Evolutionary conservation across 2,888 invertebrate species (phyloP), one percentile per base, ranked within the genome.

Genomic region (Tricholauxania praeusta): DNA sequence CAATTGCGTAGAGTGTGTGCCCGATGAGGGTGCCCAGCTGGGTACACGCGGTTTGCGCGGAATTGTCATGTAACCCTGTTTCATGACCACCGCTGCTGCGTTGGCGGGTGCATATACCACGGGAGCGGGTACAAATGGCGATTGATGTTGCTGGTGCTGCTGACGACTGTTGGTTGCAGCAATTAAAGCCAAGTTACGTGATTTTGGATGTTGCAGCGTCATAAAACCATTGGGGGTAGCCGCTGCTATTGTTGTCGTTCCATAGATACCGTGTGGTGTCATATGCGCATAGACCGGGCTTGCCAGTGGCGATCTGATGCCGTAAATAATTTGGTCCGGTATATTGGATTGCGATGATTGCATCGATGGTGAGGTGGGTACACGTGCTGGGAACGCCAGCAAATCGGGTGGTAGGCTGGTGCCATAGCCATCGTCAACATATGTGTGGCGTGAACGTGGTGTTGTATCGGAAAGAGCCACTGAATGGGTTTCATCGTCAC

Each of bases 11-110:
- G 78, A 71, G 19, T 70, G 72, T 49, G 78, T 75, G 10, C 74
- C 76, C 0, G 92, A 87, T 72, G 89, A 92, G 85, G 85, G 93
- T 75, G 91, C 93, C 94, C 95, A 95, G 82, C 94, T 94, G 2
- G 94, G 93, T 0, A 94, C 93, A 76, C 96, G 89, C 0, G 95
- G 95, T 81, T 95, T 89, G 78, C 96, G 89, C 0, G 96, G 96
- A 74, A 96, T 95, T 17, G 96, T 96, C 59, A 95, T 95, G 85
- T 95, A 96, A 14, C 95, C 95, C 84, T 93, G 93, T 76, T 93
- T 90, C 85, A 88, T 85, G 3, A 88, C 83, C 28, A 87, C 85
- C 8, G 82, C 79, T 12, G 72, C 76, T 2, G 81, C 77, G 12
- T 76, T 77, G 47, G 84, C 80, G 7, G 87, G 86, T 6, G 93